Conservation (phyloP, 2,888 invertebrate genomes). For the Orthosia gracilis region DNA sequence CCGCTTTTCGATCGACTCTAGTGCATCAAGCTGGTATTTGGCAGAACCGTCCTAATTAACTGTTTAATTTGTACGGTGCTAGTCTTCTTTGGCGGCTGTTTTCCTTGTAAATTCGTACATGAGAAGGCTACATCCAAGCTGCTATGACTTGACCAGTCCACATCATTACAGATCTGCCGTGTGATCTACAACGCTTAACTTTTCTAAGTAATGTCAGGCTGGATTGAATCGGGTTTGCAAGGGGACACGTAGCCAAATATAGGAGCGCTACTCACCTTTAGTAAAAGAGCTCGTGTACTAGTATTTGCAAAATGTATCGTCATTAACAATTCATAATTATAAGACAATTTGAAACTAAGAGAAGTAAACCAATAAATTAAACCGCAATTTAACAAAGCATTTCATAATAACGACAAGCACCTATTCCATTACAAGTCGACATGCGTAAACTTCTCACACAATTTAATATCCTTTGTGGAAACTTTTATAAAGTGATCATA, state of each 20-base stretch:
- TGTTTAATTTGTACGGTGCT: not conserved
- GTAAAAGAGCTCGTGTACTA: too few relatives aligned
- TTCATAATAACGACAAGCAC: not conserved
- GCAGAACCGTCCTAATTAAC: too few relatives aligned
- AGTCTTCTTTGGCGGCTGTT: not conserved
- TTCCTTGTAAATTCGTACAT: not conserved
- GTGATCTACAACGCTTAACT: not conserved
- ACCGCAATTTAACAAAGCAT: not conserved
- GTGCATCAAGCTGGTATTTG: too few relatives aligned
- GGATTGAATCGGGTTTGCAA: too few relatives aligned
- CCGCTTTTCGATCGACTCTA: too few relatives aligned
- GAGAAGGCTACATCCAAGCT: not conserved
- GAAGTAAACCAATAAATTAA: not conserved
- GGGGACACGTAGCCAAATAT: too few relatives aligned
- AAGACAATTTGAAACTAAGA: not conserved
- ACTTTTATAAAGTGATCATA: slow-evolving; percentile 21
- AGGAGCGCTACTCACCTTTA: too few relatives aligned
- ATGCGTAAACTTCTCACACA: not conserved
- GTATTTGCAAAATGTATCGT: not conserved
- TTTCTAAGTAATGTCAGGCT: too few relatives aligned
- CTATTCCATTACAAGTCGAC: slow-evolving; percentile 19
- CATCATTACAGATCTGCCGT: not conserved
- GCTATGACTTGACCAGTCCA: not conserved
- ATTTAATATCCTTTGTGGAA: slow-evolving; percentile 14
- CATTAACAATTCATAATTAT: not conserved